phyloP scores from a whole-genome alignment of 1,140 invertebrate species.

The Zeugodacus cucurbitae region DNA sequence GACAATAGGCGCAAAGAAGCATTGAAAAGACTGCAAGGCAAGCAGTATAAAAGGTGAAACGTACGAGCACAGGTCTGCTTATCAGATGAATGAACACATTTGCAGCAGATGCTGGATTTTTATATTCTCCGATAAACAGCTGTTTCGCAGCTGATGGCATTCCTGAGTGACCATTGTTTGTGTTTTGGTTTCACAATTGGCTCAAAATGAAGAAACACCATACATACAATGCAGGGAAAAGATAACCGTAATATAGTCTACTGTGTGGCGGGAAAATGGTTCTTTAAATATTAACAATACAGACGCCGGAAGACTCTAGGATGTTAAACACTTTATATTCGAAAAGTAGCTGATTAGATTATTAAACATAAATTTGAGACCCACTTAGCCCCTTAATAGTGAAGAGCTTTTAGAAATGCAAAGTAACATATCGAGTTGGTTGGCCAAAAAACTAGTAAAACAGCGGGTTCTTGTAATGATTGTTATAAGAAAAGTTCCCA shows the following conservation, averaged over 20 bases:
- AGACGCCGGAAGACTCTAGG: not conserved
- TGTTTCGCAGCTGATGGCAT: not conserved
- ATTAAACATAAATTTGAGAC: too few relatives aligned
- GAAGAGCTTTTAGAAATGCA: not conserved
- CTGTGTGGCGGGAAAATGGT: not conserved
- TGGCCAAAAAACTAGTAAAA: too few relatives aligned
- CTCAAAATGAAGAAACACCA: not conserved
- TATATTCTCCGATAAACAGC: not conserved
- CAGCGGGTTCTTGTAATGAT: too few relatives aligned
- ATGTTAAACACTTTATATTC: not conserved
- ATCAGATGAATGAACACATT: not conserved
- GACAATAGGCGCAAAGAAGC: not conserved
- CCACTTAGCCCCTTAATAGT: too few relatives aligned
- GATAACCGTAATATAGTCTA: too few relatives aligned
- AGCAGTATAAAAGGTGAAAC: not conserved
- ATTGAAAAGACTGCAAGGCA: not conserved
- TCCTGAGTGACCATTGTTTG: not conserved
- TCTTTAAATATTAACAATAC: not conserved
- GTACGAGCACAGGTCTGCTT: not conserved
- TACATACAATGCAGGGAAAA: too few relatives aligned
- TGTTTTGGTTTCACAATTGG: not conserved
- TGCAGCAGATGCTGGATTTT: not conserved
- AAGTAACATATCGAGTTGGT: not conserved
- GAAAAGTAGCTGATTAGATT: not conserved
- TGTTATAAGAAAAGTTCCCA: too few relatives aligned